Evolutionary conservation across 2,888 invertebrate species (phyloP), one percentile per base, ranked within the genome.

Genomic region (Rhabditophanes sp.): DNA sequence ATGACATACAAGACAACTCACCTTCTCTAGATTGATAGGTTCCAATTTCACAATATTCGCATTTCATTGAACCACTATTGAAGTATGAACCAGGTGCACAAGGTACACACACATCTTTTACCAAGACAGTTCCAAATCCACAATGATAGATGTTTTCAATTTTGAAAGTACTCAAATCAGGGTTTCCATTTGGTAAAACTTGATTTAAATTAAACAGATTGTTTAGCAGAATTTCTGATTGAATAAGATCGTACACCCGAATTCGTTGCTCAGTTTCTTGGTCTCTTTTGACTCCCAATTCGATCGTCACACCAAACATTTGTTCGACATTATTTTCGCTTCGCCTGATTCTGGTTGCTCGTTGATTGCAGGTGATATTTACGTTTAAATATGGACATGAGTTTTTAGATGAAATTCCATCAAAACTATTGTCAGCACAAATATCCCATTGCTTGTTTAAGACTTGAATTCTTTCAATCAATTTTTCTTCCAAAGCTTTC

Each of bases 391-490:
- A 82, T 8, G 35, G 39, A 28, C 61, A 58, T 5, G 25, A 31
- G 14, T 48, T 48, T 8, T 30, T 14, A 21, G 8, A 15, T 28
- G 7, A 30, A 6, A 21, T 6, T 21, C 6, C 8, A 9, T 69
- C 83, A 80, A 27, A 78, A 74, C 40, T 81, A 32, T 5, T 2
- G 2, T 39, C 33, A 27, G 84, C 82, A 66, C 88, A 88, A 78
- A 88, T 82, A 73, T 83, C 82, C 88, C 88, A 90, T 61, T 87
- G 83, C 53, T 82, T 76, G 67, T 90, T 87, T 33, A 88, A 73
- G 30, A 82, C 77, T 57, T 84, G 82, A 33, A 90, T 79, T 6
- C 85, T 82, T 53, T 77, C 78, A 48, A 80, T 76, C 1, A 88
- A 82, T 68, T 81, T 80, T 61, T 85, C 83, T 7, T 41, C 32